Evolutionary conservation across 2,888 invertebrate genomes (phyloP).

Genomic region (Clivina fossor): DNA sequence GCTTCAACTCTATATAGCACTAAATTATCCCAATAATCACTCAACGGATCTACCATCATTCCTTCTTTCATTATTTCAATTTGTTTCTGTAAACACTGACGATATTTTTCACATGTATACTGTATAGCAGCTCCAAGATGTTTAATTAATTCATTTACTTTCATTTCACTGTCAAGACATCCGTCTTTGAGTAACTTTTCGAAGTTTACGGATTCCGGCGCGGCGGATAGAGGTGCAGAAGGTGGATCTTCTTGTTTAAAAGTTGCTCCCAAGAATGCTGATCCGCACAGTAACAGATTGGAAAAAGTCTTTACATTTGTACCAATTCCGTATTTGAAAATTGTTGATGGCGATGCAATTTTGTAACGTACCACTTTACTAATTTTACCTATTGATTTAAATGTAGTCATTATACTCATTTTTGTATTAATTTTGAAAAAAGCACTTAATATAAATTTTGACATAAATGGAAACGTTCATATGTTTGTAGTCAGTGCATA

Average conservation of each 20-base stretch:
- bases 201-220: no score
- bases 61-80: constrained; percentile 16
- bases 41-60: constrained; percentile 2
- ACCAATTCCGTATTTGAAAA: no score
- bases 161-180: constrained; percentile 19
- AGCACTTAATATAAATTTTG: no score
- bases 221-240: not conserved
- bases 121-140: constrained; percentile 12
- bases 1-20: constrained; percentile 18
- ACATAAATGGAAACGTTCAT: no score
- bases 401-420: no score
- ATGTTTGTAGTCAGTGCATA: no score
- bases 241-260: not conserved
- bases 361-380: no score
- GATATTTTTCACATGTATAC: constrained; percentile 16
- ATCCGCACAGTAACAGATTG: not conserved
- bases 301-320: not conserved
- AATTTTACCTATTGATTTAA: no score
- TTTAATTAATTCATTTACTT: constrained; percentile 21
- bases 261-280: not conserved
- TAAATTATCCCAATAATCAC: constrained; percentile 19
- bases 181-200: constrained; percentile 12
- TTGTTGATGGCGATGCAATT: no score
- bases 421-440: no score
- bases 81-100: constrained; percentile 10